Percentiles rank a stretch among this genome's conserved stretches.
Conservation (phyloP, 1,140 invertebrate species). For the Calliopsis andreniformis region DNA sequence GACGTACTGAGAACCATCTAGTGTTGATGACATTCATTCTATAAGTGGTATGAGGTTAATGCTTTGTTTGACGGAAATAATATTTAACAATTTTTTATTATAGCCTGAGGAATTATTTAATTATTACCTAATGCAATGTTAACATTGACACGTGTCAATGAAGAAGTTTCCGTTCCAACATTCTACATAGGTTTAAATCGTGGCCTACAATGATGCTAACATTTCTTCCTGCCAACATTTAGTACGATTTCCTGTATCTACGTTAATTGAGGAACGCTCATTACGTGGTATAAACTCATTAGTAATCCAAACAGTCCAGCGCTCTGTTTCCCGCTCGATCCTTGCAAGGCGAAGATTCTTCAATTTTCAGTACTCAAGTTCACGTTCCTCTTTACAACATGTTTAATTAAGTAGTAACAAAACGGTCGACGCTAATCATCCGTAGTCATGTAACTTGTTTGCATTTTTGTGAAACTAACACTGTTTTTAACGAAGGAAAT, state of each 20-base stretch:
- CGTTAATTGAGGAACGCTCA: constrained; percentile 38
- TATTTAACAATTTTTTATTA: too few species aligned
- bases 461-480: constrained; percentile 37
- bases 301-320: constrained; percentile 40
- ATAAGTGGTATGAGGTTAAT: neutral
- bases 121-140: too few species aligned
- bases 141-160: too few species aligned
- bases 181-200: neutral
- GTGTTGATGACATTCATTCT: neutral
- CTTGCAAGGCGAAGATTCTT: neutral
- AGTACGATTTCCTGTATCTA: neutral
- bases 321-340: constrained; percentile 22
- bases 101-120: too few species aligned
- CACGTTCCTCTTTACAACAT: neutral
- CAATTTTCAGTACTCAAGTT: constrained; percentile 46
- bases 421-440: constrained; percentile 49
- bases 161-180: too few species aligned
- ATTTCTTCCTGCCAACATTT: neutral
- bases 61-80: neutral
- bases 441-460: neutral
- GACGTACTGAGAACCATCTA: neutral
- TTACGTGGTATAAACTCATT: constrained; percentile 37
- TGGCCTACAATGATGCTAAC: neutral
- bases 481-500: constrained; percentile 37
- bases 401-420: constrained; percentile 51